Evolutionary conservation across 1,140 invertebrate species (phyloP).

Genomic region (Thaumatotibia leucotreta): DNA sequence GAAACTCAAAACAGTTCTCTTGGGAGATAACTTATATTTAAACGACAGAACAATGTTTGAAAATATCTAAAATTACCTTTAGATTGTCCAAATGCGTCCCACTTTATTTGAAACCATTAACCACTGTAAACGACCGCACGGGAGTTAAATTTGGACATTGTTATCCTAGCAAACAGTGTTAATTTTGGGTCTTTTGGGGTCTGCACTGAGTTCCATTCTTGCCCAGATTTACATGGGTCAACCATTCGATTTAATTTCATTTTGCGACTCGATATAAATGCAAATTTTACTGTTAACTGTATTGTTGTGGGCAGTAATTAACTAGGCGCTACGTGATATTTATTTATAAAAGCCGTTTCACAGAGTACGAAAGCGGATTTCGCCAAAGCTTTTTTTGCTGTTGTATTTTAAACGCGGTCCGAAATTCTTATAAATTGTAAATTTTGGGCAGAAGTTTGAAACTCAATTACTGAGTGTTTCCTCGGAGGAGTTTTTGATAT

Average conservation of each 20-base stretch:
- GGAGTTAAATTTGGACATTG: slow-evolving; percentile 29
- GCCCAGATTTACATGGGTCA: slow-evolving; percentile 19
- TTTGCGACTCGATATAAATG: slow-evolving; percentile 35
- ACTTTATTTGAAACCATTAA: neutral
- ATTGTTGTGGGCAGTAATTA: slow-evolving; percentile 25
- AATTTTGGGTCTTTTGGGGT: no score
- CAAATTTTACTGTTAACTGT: slow-evolving; percentile 35
- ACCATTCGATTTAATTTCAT: slow-evolving; percentile 28
- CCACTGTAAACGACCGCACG: neutral
- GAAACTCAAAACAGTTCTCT: no score
- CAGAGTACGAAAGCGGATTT: neutral
- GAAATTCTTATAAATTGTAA: slow-evolving; percentile 8
- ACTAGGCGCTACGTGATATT: slow-evolving; percentile 13
- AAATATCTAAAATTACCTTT: neutral
- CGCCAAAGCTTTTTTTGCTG: neutral
- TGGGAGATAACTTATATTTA: no score
- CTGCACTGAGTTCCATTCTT: slow-evolving; percentile 22
- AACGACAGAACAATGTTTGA: neutral
- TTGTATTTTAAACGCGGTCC: neutral
- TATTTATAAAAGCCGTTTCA: slow-evolving; percentile 1
- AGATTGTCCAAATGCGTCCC: neutral
- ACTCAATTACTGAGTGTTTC: neutral
- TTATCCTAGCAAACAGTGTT: slow-evolving; percentile 25
- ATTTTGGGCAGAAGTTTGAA: neutral
- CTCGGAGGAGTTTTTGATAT: neutral